phyloP scores from a whole-genome alignment of 64 coral and sea anemone species.

The Trachythela sp. region DNA sequence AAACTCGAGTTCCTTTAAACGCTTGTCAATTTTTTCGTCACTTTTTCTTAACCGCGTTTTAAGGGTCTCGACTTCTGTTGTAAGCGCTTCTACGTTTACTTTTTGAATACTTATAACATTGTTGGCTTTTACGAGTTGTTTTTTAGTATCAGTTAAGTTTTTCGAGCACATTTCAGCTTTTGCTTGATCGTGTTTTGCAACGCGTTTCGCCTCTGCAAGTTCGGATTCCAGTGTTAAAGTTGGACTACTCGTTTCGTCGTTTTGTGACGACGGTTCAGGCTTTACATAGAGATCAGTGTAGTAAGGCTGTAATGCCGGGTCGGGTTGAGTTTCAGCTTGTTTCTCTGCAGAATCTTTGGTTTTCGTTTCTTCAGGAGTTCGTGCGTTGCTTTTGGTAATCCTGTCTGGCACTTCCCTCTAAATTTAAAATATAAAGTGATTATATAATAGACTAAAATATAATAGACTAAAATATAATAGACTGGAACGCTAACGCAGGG shows the following conservation, averaged over 20 bases:
- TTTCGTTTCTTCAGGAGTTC: background rate
- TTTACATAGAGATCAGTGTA: background rate
- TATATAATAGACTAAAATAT: background rate
- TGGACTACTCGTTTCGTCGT: background rate
- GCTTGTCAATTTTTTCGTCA: background rate
- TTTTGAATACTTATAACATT: conserved; percentile 94
- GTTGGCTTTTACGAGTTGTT: conserved; percentile 73
- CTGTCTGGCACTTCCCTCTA: background rate
- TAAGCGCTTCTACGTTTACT: conserved; percentile 61
- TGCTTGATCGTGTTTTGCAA: background rate
- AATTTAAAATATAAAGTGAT: background rate
- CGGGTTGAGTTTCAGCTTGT: background rate
- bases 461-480: too few relatives aligned
- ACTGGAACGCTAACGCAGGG: too few relatives aligned
- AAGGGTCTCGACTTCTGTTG: conserved; percentile 27
- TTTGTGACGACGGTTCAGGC: background rate
- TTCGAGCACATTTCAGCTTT: background rate
- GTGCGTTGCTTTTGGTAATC: background rate
- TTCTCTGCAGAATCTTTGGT: background rate
- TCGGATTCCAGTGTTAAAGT: conserved; percentile 37
- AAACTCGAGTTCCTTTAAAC: background rate
- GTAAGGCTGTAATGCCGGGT: background rate
- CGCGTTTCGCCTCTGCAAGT: conserved; percentile 63
- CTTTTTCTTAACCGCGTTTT: background rate
- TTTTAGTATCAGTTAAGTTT: background rate